Conservation (phyloP, 53 echinoderm and acorn worm genomes). For the Zoroaster sp. region DNA sequence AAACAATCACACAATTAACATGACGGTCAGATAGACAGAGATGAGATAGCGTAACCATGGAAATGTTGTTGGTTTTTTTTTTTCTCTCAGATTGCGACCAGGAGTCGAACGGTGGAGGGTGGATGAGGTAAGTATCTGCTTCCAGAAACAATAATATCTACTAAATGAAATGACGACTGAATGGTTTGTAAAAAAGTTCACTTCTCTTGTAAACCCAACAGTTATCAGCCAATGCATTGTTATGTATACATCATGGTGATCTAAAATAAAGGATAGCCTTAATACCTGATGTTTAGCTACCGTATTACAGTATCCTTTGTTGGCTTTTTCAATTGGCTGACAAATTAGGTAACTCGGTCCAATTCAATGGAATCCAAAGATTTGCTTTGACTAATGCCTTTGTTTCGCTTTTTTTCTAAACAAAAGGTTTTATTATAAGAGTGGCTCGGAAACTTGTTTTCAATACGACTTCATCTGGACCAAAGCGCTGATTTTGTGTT, state of each 20-base stretch:
- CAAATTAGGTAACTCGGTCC: not conserved
- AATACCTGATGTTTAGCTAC: not conserved
- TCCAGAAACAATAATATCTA: not conserved
- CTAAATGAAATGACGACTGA: not conserved
- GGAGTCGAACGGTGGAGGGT: slow-evolving; percentile 11
- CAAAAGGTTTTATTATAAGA: not conserved
- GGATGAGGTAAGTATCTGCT: not conserved
- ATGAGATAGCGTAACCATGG: not conserved
- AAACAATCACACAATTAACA: too few species aligned
- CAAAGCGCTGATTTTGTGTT: not conserved
- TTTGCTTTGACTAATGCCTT: not conserved
- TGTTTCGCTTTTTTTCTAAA: not conserved
- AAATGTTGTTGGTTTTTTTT: not conserved
- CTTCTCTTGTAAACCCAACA: not conserved
- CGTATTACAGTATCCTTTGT: not conserved
- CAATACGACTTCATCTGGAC: not conserved
- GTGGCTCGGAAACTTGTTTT: not conserved
- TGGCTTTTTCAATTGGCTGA: not conserved
- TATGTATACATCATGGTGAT: not conserved
- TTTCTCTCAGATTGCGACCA: slow-evolving; percentile 14
- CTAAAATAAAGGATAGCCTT: not conserved
- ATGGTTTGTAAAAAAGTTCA: not conserved
- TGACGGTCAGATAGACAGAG: not conserved
- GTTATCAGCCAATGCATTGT: not conserved
- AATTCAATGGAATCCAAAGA: not conserved